A percentile compares a stretch with the other conserved stretches of the same genome.
Evolutionary conservation across 2,797 vertebrate genomes (phyloP).

Genomic region (Onychomys leucogaster): DNA sequence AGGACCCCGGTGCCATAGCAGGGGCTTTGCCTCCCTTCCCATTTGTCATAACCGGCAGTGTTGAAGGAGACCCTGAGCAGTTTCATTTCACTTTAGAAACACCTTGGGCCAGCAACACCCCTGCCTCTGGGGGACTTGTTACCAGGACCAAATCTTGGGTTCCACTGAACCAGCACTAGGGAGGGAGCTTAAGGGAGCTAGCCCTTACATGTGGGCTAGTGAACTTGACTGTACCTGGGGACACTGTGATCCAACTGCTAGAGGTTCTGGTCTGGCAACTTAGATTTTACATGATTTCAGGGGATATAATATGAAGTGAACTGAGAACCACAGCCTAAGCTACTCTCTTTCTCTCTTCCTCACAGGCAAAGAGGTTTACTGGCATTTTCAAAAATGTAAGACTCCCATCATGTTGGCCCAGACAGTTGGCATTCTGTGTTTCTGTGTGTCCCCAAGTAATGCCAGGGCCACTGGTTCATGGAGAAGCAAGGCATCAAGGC

Average conservation of each 20-base stretch:
- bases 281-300: neutral
- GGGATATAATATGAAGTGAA: neutral
- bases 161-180: neutral
- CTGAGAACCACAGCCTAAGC: neutral
- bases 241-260: neutral
- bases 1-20: neutral
- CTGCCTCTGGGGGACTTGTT: neutral
- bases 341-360: neutral
- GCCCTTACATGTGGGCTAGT: neutral
- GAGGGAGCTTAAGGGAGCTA: neutral
- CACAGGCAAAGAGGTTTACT: neutral
- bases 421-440: neutral
- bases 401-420: neutral
- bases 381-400: neutral
- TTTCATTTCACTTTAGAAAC: slow-evolving; percentile 13
- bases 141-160: neutral
- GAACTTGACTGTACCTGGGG: neutral
- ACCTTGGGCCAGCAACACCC: neutral
- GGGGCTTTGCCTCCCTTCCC: neutral
- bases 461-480: neutral
- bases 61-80: neutral
- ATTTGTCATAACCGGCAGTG: neutral
- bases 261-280: neutral
- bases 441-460: neutral
- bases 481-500: neutral